Conservation (phyloP, 2,888 invertebrate genomes). For the Dichetophora obliterata region DNA sequence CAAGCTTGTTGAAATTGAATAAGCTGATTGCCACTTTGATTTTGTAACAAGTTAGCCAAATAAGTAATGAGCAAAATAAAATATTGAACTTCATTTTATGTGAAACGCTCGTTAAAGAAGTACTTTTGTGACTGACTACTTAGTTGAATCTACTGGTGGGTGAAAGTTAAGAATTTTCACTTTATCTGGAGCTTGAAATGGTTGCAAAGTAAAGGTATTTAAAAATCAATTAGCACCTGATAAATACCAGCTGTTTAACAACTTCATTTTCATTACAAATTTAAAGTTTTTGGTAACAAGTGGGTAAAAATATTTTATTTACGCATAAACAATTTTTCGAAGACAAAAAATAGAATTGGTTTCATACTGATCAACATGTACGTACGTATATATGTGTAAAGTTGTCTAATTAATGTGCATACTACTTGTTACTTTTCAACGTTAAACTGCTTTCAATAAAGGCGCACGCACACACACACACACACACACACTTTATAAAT, state of each 20-base stretch:
- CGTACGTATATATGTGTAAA: neutral
- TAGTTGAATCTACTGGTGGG: neutral
- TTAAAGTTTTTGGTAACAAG: neutral
- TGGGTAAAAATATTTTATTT: neutral
- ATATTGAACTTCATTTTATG: slow-evolving; percentile 7
- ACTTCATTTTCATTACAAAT: slow-evolving; percentile 20
- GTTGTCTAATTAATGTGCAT: no score
- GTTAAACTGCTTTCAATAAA: no score
- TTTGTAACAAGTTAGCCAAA: neutral
- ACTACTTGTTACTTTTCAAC: no score
- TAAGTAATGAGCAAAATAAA: neutral
- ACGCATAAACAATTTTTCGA: neutral
- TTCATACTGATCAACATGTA: neutral
- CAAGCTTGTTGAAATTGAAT: slow-evolving; percentile 19
- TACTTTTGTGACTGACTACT: neutral
- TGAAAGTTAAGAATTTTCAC: slow-evolving; percentile 11
- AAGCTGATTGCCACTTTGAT: neutral
- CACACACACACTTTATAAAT: no score
- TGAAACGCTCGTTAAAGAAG: neutral
- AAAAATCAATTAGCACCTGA: slow-evolving; percentile 28
- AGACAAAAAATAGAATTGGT: neutral
- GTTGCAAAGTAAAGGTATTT: neutral
- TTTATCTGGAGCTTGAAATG: slow-evolving; percentile 16
- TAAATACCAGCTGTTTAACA: neutral
- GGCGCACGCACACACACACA: no score